phyloP scores from a whole-genome alignment of 2,113 vertebrate species.

The Catharus fuscescens region DNA sequence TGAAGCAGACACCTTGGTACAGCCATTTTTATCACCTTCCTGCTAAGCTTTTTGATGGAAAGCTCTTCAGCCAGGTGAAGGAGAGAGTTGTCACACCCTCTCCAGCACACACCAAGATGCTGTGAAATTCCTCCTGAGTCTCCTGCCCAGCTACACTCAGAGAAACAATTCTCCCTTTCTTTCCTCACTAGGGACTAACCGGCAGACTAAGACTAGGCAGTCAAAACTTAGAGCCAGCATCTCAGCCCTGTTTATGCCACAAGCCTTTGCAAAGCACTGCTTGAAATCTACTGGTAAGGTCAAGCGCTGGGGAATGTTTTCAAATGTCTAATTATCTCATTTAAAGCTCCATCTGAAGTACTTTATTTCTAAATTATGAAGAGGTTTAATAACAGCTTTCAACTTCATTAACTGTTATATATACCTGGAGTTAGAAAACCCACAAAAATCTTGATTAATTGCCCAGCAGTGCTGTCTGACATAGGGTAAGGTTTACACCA shows the following conservation, averaged over 20 bases:
- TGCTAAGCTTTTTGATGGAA: background rate
- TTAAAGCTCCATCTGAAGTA: constrained; percentile 27
- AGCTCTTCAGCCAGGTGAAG: background rate
- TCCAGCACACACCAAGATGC: accelerated
- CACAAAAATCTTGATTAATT: background rate
- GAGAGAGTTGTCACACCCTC: background rate
- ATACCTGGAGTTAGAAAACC: background rate
- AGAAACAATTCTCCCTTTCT: background rate
- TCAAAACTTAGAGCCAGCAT: background rate
- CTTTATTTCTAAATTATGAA: constrained; percentile 56
- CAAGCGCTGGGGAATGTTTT: background rate
- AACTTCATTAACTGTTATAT: constrained; percentile 52
- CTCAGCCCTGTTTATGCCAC: background rate
- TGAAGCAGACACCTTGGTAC: background rate
- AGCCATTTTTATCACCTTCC: background rate
- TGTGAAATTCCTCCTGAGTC: background rate
- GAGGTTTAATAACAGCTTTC: constrained; percentile 61
- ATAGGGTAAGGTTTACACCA: background rate
- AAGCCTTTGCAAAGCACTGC: background rate
- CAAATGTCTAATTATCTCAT: constrained; percentile 39
- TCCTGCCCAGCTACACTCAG: background rate
- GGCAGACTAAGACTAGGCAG: background rate
- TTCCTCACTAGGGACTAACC: accelerated
- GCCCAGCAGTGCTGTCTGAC: background rate
- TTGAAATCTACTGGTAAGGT: background rate